phyloP scores from a whole-genome alignment of 2,797 vertebrate species.

The Xyrichtys novacula region DNA sequence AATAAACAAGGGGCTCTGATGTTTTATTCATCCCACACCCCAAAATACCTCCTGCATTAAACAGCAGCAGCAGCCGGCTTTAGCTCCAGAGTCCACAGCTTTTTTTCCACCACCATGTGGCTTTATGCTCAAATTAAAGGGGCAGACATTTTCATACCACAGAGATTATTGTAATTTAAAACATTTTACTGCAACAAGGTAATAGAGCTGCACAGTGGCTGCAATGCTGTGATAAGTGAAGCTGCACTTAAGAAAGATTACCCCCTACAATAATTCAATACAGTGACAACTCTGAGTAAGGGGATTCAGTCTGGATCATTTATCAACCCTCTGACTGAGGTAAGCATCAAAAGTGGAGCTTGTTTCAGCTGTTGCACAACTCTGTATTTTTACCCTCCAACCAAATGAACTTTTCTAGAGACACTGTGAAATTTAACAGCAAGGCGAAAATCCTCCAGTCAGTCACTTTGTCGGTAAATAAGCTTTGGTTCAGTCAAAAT shows the following conservation, averaged over 20 bases:
- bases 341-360: background rate
- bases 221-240: slow-evolving; percentile 31
- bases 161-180: slow-evolving; percentile 36
- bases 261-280: slow-evolving; percentile 25
- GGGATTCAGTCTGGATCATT: slow-evolving; percentile 20
- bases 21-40: slow-evolving; percentile 79
- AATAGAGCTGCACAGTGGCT: slow-evolving; percentile 23
- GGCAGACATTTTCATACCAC: slow-evolving; percentile 46
- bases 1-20: slow-evolving; percentile 78
- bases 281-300: slow-evolving; percentile 29
- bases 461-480: too few relatives aligned
- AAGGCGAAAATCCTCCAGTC: too few relatives aligned
- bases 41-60: slow-evolving; percentile 75
- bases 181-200: slow-evolving; percentile 28
- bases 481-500: too few relatives aligned
- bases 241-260: slow-evolving; percentile 34
- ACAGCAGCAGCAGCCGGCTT: slow-evolving; percentile 57
- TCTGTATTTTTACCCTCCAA: background rate
- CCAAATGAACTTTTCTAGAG: too few relatives aligned
- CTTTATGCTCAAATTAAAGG: slow-evolving; percentile 55
- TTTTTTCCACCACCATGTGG: slow-evolving; percentile 30
- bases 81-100: slow-evolving; percentile 28
- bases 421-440: too few relatives aligned
- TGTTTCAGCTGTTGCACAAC: background rate
- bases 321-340: slow-evolving; percentile 15